Percentiles rank a stretch among this genome's conserved stretches.
These are phyloP conservation scores for Colletes gigas DNA, from an alignment of 1,140 invertebrate genomes.

Conservation along the genomic window DNA sequence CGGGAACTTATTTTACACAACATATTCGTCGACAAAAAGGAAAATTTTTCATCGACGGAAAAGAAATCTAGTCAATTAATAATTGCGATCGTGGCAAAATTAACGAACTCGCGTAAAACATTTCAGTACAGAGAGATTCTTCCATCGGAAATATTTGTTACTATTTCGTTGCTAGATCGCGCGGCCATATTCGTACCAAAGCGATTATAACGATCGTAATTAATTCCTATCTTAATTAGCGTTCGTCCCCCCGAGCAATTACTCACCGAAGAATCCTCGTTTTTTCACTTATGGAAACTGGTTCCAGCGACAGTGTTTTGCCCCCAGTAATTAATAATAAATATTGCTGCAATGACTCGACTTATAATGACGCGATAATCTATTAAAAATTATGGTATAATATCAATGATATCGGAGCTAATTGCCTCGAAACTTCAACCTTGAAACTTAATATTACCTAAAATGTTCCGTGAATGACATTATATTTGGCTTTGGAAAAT, in stretches of 20 bases:
- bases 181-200: not conserved
- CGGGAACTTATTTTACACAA: too few relatives aligned
- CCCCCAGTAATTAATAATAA: constrained; percentile 59
- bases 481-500: too few relatives aligned
- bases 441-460: too few relatives aligned
- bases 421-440: too few relatives aligned
- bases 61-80: not conserved
- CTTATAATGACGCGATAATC: constrained; percentile 44
- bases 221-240: constrained; percentile 58
- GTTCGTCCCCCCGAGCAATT: constrained; percentile 25
- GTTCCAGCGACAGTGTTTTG: constrained; percentile 45
- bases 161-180: not conserved
- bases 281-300: constrained; percentile 46
- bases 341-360: constrained; percentile 43
- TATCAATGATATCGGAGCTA: constrained; percentile 33
- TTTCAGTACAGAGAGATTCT: not conserved
- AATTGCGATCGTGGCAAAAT: not conserved
- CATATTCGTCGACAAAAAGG: too few relatives aligned
- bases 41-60: too few relatives aligned
- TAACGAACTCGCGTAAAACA: not conserved
- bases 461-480: not conserved
- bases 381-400: constrained; percentile 44
- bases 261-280: constrained; percentile 44
- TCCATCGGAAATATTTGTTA: constrained; percentile 12
- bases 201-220: constrained; percentile 33